Evolutionary conservation across 2,113 vertebrate species (phyloP).

Genomic region (Leptocoma aspasia): DNA sequence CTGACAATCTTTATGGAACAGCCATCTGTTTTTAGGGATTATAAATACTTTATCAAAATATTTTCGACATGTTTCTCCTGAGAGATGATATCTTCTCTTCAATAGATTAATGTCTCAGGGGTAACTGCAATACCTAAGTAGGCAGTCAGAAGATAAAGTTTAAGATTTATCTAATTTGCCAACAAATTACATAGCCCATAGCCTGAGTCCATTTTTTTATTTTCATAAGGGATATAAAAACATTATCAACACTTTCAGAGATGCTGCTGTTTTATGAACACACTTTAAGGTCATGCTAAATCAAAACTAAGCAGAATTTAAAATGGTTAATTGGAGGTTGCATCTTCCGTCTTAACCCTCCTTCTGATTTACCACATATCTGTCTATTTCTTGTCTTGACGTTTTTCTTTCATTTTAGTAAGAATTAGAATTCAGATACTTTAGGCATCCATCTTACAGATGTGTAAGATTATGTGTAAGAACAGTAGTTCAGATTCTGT

Average conservation of each 20-base stretch:
- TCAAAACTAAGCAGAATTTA: constrained; percentile 17
- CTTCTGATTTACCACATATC: background rate
- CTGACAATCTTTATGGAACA: constrained; percentile 67
- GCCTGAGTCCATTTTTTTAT: background rate
- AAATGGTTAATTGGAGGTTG: constrained; percentile 26
- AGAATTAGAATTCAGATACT: background rate
- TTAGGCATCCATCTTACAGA: background rate
- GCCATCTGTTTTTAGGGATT: constrained; percentile 73
- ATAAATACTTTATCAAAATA: constrained; percentile 76
- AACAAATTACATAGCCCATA: background rate
- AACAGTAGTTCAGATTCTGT: background rate
- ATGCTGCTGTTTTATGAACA: constrained; percentile 18
- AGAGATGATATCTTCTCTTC: constrained; percentile 66
- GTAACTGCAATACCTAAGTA: constrained; percentile 61
- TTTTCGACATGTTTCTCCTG: constrained; percentile 68
- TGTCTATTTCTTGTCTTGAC: background rate
- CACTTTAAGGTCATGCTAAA: constrained; percentile 5
- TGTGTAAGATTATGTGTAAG: no score
- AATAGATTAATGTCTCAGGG: constrained; percentile 64
- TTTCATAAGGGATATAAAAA: constrained; percentile 26
- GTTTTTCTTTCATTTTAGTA: background rate
- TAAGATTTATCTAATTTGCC: constrained; percentile 59
- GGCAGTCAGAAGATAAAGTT: constrained; percentile 59
- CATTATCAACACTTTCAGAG: background rate
- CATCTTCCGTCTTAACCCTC: background rate